Base-by-base conservation (phyloP, 2,888 invertebrate species). In the Andrena hattorfiana region DNA sequence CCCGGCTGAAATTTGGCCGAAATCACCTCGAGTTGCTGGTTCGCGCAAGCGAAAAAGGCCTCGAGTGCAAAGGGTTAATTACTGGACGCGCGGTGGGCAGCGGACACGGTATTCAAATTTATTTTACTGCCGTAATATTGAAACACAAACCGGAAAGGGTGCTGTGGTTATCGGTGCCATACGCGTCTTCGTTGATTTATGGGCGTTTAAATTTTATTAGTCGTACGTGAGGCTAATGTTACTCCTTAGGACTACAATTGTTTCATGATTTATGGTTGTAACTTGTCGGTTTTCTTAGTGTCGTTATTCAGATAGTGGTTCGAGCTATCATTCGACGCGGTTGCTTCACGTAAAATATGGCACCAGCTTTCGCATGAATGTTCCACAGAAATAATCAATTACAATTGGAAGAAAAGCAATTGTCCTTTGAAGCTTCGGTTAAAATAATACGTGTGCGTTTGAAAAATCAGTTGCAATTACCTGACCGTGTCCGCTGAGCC, bases 401-500 rank as follows among this genome's bases (percentile, higher is more conserved):
- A 2, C 5, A 49, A n/a, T 6, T n/a, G 49, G 2, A n/a, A 6
- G 16, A 54, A 23, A 23, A 3, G 20, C 1, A 20, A 51, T 20
- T 8, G 51, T 2, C 2, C 2, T 20, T 20, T 7, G 20, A 7
- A 6, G 3, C 8, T 2, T 7, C 8, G 51, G 20, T 51, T 2
- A 20, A 8, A 54, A 20, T 54, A 20, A 54, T 5, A 2, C 20
- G 20, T 5, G 54, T 3, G 54, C 3, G 54, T 54, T 54, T 23
- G 54, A 26, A 3, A 23, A 56, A 8, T 48, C 13, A 5, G 8
- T 48, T 7, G 8, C n/a, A 77, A 78, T 93, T 92, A 94, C 94
- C 93, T 93, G 0, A 96, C 97, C 10, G 98, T 98, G 93, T 98
- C 99, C 30, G 98, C 97, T 4, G 98, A 98, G 0, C 99, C 99